Base-by-base conservation (phyloP, 2,888 invertebrate species). In the Cataglyphis albicans region DNA sequence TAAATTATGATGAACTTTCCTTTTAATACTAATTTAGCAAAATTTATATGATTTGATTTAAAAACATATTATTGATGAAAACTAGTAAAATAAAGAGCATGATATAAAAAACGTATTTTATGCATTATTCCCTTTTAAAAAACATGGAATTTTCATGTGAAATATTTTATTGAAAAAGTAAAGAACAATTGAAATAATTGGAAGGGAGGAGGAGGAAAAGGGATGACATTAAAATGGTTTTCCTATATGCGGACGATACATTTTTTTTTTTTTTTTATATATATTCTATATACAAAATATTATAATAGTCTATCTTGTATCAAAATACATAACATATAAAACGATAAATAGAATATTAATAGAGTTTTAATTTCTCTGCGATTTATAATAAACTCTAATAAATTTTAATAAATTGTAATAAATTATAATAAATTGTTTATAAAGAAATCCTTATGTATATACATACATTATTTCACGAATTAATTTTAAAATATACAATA, bases 321-420 rank as follows among this genome's bases (percentile, higher is more conserved):
- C n/a, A 78, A 63, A 70, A 64, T 84, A n/a, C n/a, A 15, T 52
- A n/a, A 1, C n/a, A 52, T n/a, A n/a, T n/a, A n/a, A 52, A 52
- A 52, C 18, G 18, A 52, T 52, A 0, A 52, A 52, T 52, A 52
- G 7, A 52, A 52, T n/a, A 52, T 52, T 18, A 44, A 52, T 52
- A n/a, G 1, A 52, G n/a, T 52, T 52, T 7, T 48, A 48, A n/a
- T 18, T 52, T 52, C 2, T n/a, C 1, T 52, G 7, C 3, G 7
- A n/a, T n/a, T 48, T 48, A 6, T 48, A 52, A 38, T 38, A 25
- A 25, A 25, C 25, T 32, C 6, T 44, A 44, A 44, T 44, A 44
- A 44, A 44, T 44, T 3, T 1, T 25, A 25, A 25, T 25, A 25
- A 25, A 25, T 25, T 25, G 25, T 25, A 25, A 25, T 25, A 25